Percentiles rank a stretch among this genome's conserved stretches.
These are phyloP conservation scores for Carterocephalus palaemon DNA, from an alignment of 2,888 invertebrate species.

Conservation along the genomic window DNA sequence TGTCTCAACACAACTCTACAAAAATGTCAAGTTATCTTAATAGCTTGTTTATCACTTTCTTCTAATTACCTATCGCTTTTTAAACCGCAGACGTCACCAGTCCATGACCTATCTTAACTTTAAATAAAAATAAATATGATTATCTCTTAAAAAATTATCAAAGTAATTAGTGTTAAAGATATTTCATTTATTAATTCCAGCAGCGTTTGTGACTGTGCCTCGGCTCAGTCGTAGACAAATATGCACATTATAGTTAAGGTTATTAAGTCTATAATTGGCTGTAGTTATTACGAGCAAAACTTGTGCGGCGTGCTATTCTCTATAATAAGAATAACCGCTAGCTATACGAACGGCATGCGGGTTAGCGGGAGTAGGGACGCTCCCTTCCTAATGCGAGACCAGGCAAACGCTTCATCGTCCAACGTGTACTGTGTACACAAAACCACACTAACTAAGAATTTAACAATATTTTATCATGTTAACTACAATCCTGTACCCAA, in stretches of 20 bases:
- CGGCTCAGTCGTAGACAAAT: conserved; percentile 1
- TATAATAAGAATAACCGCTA: conserved; percentile 65
- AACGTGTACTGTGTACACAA: conserved; percentile 7
- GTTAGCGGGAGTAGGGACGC: too few species aligned
- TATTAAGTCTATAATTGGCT: conserved; percentile 25
- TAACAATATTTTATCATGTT: background rate
- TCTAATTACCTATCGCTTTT: conserved; percentile 34
- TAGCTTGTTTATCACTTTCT: conserved; percentile 42
- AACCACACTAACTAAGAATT: background rate
- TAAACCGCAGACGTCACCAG: conserved; percentile 36
- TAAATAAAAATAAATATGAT: conserved; percentile 34
- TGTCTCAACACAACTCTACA: too few species aligned
- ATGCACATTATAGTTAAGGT: conserved; percentile 6
- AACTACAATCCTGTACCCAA: background rate
- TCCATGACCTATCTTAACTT: conserved; percentile 49
- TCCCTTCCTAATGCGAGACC: conserved; percentile 36
- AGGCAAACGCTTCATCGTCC: conserved; percentile 33
- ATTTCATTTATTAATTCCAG: too few species aligned
- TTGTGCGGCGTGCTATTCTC: conserved; percentile 38
- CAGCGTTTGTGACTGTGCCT: conserved; percentile 1
- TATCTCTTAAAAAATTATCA: conserved; percentile 13
- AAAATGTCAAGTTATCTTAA: conserved; percentile 59
- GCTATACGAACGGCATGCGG: conserved; percentile 43
- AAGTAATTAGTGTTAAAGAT: conserved; percentile 19
- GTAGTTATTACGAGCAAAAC: conserved; percentile 20